Conservation (phyloP, 1,140 invertebrate genomes). For the Ectropis grisescens region DNA sequence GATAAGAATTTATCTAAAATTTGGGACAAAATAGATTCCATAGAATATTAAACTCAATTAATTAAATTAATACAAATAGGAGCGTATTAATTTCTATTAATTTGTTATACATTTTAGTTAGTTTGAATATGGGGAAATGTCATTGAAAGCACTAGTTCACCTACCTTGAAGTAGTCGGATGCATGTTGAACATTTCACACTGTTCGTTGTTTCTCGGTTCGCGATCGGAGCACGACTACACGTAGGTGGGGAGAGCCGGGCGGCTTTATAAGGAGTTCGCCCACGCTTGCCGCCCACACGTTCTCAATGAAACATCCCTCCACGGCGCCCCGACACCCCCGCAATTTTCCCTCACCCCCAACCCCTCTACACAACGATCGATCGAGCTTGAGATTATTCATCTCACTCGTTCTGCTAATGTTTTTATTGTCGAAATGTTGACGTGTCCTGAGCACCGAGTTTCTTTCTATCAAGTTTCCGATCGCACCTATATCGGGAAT, state of each 20-base stretch:
- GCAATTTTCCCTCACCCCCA: constrained; percentile 11
- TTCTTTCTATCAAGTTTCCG: too few relatives aligned
- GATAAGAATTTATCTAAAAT: background rate
- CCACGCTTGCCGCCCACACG: constrained; percentile 71
- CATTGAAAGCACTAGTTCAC: too few relatives aligned
- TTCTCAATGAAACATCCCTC: constrained; percentile 71
- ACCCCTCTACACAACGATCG: constrained; percentile 41
- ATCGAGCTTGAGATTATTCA: constrained; percentile 63
- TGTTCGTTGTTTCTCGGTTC: constrained; percentile 20
- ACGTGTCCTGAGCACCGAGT: background rate
- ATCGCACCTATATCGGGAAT: too few relatives aligned
- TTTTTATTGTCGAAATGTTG: constrained; percentile 10
- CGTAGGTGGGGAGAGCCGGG: constrained; percentile 33
- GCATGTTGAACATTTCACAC: constrained; percentile 46
- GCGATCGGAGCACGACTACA: constrained; percentile 38
- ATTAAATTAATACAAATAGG: too few relatives aligned
- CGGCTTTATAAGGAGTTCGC: constrained; percentile 70
- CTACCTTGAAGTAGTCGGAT: constrained; percentile 26
- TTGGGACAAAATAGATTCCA: too few relatives aligned
- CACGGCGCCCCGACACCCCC: constrained; percentile 7
- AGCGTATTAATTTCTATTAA: too few relatives aligned
- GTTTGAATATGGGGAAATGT: too few relatives aligned
- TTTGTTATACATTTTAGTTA: too few relatives aligned
- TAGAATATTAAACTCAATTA: too few relatives aligned
- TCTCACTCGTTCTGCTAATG: constrained; percentile 26